Conservation (phyloP, 2,113 vertebrate genomes). For the Paracanthobrama guichenoti region DNA sequence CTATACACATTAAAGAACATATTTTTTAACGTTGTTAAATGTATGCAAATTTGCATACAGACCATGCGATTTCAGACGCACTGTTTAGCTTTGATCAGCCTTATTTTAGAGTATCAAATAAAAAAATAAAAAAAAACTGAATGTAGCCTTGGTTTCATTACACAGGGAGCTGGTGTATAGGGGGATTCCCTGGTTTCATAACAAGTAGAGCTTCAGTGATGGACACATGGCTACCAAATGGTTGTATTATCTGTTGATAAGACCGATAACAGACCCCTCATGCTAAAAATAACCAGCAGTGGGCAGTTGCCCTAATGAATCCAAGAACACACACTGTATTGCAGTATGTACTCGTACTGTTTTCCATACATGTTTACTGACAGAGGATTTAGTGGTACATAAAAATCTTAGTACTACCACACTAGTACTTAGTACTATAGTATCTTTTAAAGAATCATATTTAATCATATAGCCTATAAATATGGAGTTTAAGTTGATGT, state of each 20-base stretch:
- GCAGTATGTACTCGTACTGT: background rate
- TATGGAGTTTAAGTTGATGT: background rate
- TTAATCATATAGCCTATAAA: background rate
- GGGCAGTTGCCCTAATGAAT: conserved; percentile 19
- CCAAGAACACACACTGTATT: background rate
- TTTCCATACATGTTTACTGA: background rate
- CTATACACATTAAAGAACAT: too few relatives aligned
- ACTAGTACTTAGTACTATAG: background rate
- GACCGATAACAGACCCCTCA: conserved; percentile 52
- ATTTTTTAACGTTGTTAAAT: too few relatives aligned
- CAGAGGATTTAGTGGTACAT: background rate
- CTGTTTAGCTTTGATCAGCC: conserved; percentile 56
- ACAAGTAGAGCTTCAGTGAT: conserved; percentile 29
- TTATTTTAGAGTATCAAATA: conserved; percentile 62
- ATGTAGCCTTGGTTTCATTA: conserved; percentile 58
- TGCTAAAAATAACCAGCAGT: conserved; percentile 67
- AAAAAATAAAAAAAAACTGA: conserved; percentile 62
- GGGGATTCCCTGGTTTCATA: conserved; percentile 66
- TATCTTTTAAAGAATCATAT: background rate
- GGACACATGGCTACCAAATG: conserved; percentile 22
- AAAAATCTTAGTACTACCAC: background rate
- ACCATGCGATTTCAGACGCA: too few relatives aligned
- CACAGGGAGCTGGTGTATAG: conserved; percentile 39
- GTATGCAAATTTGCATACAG: too few relatives aligned
- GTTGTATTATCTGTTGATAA: conserved; percentile 52